phyloP scores from a whole-genome alignment of 2,888 invertebrate species.

The Rhagophthalmus giganteus region DNA sequence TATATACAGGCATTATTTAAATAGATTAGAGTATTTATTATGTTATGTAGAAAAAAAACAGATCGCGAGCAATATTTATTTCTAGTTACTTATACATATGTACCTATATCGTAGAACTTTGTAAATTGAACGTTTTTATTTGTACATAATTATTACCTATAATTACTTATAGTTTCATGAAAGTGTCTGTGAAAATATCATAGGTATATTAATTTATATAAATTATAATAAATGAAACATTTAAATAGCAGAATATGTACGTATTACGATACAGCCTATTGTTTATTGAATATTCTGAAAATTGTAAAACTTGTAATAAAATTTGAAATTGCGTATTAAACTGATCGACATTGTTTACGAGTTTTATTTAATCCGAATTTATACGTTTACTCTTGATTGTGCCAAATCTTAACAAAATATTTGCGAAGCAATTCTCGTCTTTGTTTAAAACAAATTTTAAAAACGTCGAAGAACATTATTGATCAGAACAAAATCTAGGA shows the following conservation, averaged over 20 bases:
- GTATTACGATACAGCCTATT: constrained; percentile 17
- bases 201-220: constrained; percentile 22
- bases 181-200: constrained; percentile 32
- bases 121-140: constrained; percentile 36
- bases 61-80: constrained; percentile 45
- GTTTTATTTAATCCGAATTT: neutral
- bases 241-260: constrained; percentile 24
- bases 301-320: constrained; percentile 28
- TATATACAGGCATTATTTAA: neutral
- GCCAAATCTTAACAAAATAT: no score
- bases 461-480: no score
- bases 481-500: no score
- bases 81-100: constrained; percentile 32
- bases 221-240: constrained; percentile 23
- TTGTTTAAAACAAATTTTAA: no score
- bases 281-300: constrained; percentile 20
- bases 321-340: constrained; percentile 17
- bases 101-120: constrained; percentile 39
- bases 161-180: constrained; percentile 22
- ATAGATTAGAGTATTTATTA: constrained; percentile 40
- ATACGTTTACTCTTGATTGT: neutral
- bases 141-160: constrained; percentile 30
- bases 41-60: constrained; percentile 25
- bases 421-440: no score
- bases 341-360: neutral